Evolutionary conservation across 2,888 invertebrate species (phyloP).

Genomic region (Cheiracanthium punctorium): DNA sequence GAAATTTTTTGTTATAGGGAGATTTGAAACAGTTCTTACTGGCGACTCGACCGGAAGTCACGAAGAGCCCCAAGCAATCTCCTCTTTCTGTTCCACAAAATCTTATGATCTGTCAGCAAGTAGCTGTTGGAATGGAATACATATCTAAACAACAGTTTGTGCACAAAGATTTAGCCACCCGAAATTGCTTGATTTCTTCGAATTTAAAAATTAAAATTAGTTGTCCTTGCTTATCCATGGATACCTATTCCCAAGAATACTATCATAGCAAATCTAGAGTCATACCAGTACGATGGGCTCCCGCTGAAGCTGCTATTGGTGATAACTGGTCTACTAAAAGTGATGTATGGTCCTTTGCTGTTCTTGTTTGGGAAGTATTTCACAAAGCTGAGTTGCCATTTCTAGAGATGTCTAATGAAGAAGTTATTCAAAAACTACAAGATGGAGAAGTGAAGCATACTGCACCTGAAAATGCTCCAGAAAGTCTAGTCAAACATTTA

Average conservation of each 20-base stretch:
- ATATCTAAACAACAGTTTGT: constrained; percentile 85
- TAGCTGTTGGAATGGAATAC: constrained; percentile 88
- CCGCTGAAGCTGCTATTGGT: constrained; percentile 89
- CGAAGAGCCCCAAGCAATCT: constrained; percentile 79
- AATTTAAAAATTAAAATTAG: constrained; percentile 90
- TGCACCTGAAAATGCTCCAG: constrained; percentile 74
- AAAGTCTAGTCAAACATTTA: constrained; percentile 74
- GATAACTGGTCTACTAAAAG: constrained; percentile 94
- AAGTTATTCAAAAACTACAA: constrained; percentile 78
- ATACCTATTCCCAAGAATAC: constrained; percentile 93
- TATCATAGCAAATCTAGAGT: constrained; percentile 88
- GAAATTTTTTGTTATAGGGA: constrained; percentile 82
- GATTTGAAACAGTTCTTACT: constrained; percentile 86
- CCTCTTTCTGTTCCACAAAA: constrained; percentile 78
- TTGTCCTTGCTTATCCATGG: constrained; percentile 84
- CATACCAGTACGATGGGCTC: constrained; percentile 92
- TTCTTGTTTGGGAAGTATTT: constrained; percentile 92
- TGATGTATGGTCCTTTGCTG: constrained; percentile 93
- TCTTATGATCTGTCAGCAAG: constrained; percentile 79
- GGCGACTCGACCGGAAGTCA: constrained; percentile 79
- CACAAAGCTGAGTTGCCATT: constrained; percentile 87
- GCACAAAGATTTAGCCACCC: constrained; percentile 93
- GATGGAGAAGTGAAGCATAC: constrained; percentile 68
- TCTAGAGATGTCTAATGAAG: constrained; percentile 85
- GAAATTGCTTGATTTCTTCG: constrained; percentile 89